Conservation (phyloP, 2,888 invertebrate species). For the Dryobota labecula region DNA sequence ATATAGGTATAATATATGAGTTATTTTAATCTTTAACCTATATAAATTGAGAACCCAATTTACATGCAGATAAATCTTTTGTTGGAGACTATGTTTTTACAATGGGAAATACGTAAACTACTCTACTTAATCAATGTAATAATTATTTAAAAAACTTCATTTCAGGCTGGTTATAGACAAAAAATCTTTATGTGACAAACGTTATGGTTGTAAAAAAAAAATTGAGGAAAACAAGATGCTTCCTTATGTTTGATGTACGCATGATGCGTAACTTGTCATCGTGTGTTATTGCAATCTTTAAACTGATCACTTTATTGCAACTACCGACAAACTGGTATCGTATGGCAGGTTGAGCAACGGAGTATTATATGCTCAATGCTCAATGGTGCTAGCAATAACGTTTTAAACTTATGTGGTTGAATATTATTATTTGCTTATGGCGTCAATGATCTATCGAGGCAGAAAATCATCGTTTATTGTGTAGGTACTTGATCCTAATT, state of each 20-base stretch:
- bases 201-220: not conserved
- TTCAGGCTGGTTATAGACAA: too few relatives aligned
- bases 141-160: not conserved
- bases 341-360: conserved; percentile 40
- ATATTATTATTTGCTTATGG: conserved; percentile 16
- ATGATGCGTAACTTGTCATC: conserved; percentile 10
- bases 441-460: not conserved
- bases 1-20: too few relatives aligned
- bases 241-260: not conserved
- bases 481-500: not conserved
- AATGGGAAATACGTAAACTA: not conserved
- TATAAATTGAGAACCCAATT: not conserved
- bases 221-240: not conserved
- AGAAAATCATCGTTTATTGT: not conserved
- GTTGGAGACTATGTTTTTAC: not conserved
- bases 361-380: conserved; percentile 27
- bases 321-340: conserved; percentile 49
- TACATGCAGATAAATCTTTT: not conserved
- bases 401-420: conserved; percentile 33
- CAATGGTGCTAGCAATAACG: conserved; percentile 34
- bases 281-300: conserved; percentile 24
- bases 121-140: not conserved
- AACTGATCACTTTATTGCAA: conserved; percentile 42
- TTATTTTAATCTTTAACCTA: too few relatives aligned
- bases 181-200: too few relatives aligned